Conservation (phyloP, 2,113 vertebrate genomes). For the Callaeas wilsoni region DNA sequence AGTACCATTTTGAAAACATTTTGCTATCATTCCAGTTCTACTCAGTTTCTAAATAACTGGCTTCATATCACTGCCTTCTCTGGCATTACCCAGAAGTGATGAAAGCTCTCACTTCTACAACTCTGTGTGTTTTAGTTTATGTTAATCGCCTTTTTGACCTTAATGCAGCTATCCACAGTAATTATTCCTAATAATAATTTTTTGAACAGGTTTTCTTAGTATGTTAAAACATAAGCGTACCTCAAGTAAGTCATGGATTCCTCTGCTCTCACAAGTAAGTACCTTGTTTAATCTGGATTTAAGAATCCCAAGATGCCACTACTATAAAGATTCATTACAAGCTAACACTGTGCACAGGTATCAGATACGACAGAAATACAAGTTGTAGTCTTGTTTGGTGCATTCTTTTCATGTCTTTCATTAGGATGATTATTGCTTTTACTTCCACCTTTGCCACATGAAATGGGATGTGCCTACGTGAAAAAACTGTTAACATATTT, state of each 20-base stretch:
- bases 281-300: background rate
- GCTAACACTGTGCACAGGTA: background rate
- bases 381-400: background rate
- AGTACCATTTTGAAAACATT: background rate
- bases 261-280: background rate
- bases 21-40: background rate
- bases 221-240: background rate
- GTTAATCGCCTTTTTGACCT: background rate
- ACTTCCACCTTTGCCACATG: background rate
- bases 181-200: background rate
- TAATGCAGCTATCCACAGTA: background rate
- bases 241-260: background rate
- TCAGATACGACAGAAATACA: background rate
- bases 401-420: background rate
- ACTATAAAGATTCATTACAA: background rate
- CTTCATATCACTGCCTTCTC: background rate
- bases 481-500: background rate
- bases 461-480: background rate
- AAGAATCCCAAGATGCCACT: background rate
- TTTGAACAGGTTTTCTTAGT: background rate
- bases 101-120: background rate
- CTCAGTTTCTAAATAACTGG: background rate
- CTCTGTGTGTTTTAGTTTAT: background rate
- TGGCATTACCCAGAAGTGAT: background rate
- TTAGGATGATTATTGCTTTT: background rate